These are phyloP conservation scores for Hemicrepidius hirtus DNA, from an alignment of 2,888 invertebrate genomes.

Conservation along the genomic window DNA sequence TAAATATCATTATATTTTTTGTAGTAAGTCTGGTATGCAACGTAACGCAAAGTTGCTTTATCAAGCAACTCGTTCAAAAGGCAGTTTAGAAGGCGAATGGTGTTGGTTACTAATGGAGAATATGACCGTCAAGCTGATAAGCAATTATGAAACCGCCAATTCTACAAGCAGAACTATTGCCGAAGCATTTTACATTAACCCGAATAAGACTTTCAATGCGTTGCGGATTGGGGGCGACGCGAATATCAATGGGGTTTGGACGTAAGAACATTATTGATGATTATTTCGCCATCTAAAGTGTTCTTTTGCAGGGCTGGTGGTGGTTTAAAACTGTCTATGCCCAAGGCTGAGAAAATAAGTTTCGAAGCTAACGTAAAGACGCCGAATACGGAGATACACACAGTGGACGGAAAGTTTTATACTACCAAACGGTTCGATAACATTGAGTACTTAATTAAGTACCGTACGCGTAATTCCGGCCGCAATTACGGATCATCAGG, in stretches of 20 bases:
- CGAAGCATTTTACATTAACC: constrained; percentile 75
- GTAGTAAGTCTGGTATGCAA: constrained; percentile 60
- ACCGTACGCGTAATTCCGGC: constrained; percentile 74
- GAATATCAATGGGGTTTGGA: constrained; percentile 76
- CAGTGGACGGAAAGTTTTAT: constrained; percentile 73
- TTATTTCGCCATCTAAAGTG: constrained; percentile 2
- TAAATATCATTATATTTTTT: constrained; percentile 8
- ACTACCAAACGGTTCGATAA: constrained; percentile 68
- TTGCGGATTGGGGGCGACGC: constrained; percentile 75
- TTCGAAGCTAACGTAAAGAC: constrained; percentile 75
- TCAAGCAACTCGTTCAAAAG: constrained; percentile 70
- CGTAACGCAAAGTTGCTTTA: constrained; percentile 67
- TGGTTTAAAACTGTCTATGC: constrained; percentile 65
- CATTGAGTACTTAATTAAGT: constrained; percentile 73
- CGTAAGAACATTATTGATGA: constrained; percentile 68
- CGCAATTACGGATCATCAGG: constrained; percentile 77
- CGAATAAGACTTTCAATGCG: constrained; percentile 72
- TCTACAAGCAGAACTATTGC: constrained; percentile 71
- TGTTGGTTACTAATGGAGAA: constrained; percentile 74
- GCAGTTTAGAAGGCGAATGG: constrained; percentile 73
- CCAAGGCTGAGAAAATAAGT: constrained; percentile 73
- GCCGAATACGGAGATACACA: constrained; percentile 79
- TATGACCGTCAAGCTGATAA: constrained; percentile 72
- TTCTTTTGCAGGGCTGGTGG: constrained; percentile 30
- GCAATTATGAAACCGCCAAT: constrained; percentile 68